Conservation (phyloP, 2,888 invertebrate genomes). For the Eledona agricola region DNA sequence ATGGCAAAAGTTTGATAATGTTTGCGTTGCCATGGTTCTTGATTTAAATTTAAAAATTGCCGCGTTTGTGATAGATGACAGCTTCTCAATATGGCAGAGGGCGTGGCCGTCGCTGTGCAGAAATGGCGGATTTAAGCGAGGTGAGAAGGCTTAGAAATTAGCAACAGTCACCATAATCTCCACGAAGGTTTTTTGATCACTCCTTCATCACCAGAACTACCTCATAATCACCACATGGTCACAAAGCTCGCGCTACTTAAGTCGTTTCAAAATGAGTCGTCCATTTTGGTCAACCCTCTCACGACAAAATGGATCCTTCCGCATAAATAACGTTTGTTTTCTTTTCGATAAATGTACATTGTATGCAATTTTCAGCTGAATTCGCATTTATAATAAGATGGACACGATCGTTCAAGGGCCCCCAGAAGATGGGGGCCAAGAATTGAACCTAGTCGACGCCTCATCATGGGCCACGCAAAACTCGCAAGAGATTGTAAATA, state of each 20-base stretch:
- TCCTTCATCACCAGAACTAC: conserved; percentile 11
- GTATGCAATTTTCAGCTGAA: conserved; percentile 20
- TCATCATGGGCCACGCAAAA: conserved; percentile 46
- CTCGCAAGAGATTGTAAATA: conserved; percentile 41
- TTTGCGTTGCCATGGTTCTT: conserved; percentile 16
- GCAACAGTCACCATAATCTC: conserved; percentile 2
- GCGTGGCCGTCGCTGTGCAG: conserved; percentile 13
- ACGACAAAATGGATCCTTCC: conserved; percentile 45
- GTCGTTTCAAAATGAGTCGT: too few species aligned
- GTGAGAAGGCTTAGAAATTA: conserved; percentile 33
- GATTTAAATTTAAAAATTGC: conserved; percentile 32
- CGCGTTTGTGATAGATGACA: conserved; percentile 25
- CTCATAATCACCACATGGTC: conserved; percentile 4
- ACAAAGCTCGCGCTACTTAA: too few species aligned
- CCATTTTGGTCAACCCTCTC: conserved; percentile 15
- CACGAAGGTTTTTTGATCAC: too few species aligned
- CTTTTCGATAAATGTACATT: conserved; percentile 6
- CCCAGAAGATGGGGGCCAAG: conserved; percentile 49
- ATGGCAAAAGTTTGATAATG: too few species aligned
- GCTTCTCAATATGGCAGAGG: conserved; percentile 8
- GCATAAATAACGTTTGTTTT: conserved; percentile 24
- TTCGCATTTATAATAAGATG: conserved; percentile 41
- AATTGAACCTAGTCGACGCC: conserved; percentile 48
- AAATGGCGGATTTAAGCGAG: conserved; percentile 34
- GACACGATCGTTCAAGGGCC: conserved; percentile 52